Evolutionary conservation across 1,140 invertebrate species (phyloP), one percentile per base, ranked within the genome.

Genomic region (Anadara kagoshimensis): DNA sequence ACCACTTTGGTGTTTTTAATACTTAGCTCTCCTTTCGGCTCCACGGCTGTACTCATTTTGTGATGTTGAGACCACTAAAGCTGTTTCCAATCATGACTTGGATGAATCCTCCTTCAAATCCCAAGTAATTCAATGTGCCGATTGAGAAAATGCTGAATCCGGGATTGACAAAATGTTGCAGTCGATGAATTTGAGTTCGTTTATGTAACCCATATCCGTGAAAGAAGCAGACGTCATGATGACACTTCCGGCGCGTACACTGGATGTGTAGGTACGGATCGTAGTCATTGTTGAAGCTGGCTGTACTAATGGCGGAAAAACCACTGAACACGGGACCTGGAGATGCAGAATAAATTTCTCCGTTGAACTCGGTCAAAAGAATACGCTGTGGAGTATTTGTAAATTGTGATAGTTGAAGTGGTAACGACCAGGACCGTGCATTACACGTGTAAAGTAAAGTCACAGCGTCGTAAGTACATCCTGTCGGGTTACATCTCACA

Each of bases 131-230:
- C 11, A 76, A 54, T 2, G 69, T 20, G 1, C 69, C 74, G 45
- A 76, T 14, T 51, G 58, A 0, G 49, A 57, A 51, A 76, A 76
- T 1, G 65, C 63, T 16, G 58, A 49, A 18, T 56, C 57, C 4
- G 74, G 69, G 44, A 76, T 45, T 16, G 63, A 62, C 18, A 59
- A 45, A 54, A 76, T 67, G 10, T 63, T 59, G 54, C 74, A 76
- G n/a, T 76, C 66, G 11, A 72, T 64, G 36, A 76, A 68, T 22
- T 62, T 62, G 5, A 76, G 58, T 12, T 76, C 69, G 22, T 76
- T 45, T 22, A 68, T 59, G 24, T 47, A 68, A 20, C 20, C 3
- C 29, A 68, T 54, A 36, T 58, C 66, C 1, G 66, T 47, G 10
- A 68, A 58, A 0, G 66, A 54, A 11, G 54, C 56, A 18, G 18